These are phyloP conservation scores for Drosophila repletoides DNA, from an alignment of 1,140 invertebrate species.

Conservation along the genomic window DNA sequence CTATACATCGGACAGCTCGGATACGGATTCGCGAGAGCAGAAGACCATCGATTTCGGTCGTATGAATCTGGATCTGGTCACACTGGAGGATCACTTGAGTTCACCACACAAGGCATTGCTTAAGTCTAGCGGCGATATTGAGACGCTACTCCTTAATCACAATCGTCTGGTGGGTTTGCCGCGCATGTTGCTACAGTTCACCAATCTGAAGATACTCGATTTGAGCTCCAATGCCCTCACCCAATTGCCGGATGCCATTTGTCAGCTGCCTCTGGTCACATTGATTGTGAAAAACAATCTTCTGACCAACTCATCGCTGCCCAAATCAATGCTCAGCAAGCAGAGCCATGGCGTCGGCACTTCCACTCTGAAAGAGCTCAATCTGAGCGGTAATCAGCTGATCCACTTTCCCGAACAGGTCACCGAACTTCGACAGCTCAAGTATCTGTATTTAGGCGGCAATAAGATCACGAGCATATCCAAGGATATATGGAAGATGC, in stretches of 20 bases:
- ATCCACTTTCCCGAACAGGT: conserved; percentile 93
- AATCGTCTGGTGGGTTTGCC: conserved; percentile 86
- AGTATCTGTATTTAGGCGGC: conserved; percentile 94
- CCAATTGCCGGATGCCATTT: conserved; percentile 87
- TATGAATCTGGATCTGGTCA: conserved; percentile 85
- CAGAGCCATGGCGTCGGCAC: conserved; percentile 37
- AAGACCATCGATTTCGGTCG: conserved; percentile 89
- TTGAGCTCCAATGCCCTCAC: conserved; percentile 93
- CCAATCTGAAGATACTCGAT: conserved; percentile 89
- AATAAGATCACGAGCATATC: conserved; percentile 93
- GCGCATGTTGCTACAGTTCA: conserved; percentile 85
- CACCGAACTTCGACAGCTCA: conserved; percentile 89
- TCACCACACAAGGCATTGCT: conserved; percentile 83
- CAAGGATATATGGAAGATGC: conserved; percentile 90
- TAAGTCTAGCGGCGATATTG: conserved; percentile 83
- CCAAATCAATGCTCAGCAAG: conserved; percentile 86
- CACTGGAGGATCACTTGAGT: conserved; percentile 83
- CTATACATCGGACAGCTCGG: conserved; percentile 91
- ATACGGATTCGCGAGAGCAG: conserved; percentile 86
- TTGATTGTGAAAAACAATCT: conserved; percentile 95
- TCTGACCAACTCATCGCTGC: conserved; percentile 90
- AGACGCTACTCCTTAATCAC: conserved; percentile 88
- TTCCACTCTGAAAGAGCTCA: conserved; percentile 89
- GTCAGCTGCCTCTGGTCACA: conserved; percentile 87
- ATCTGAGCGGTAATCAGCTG: conserved; percentile 95